Evolutionary conservation across 2,113 vertebrate genomes (phyloP).

Genomic region (Synodontis membranacea): DNA sequence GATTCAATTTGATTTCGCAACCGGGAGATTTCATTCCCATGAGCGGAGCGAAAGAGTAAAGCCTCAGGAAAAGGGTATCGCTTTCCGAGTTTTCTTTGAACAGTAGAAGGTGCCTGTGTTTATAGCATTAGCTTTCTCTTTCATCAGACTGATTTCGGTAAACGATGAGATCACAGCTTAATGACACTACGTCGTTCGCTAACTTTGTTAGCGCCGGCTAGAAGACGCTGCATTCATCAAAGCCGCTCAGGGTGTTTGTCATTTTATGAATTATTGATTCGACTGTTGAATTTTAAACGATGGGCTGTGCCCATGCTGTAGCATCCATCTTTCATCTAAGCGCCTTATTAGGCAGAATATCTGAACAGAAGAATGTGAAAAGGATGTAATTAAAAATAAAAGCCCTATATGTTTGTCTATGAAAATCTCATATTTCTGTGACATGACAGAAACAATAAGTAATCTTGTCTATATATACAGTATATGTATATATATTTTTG

Average conservation of each 20-base stretch:
- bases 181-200: conserved; percentile 19
- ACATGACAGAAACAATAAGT: background rate
- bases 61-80: background rate
- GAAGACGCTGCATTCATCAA: conserved; percentile 43
- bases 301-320: conserved; percentile 15
- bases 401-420: background rate
- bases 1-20: conserved; percentile 5
- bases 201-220: background rate
- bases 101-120: conserved; percentile 22
- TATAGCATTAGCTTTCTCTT: conserved; percentile 25
- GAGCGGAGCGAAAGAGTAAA: background rate
- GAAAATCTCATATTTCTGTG: background rate
- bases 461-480: background rate
- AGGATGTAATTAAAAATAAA: background rate
- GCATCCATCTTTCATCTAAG: conserved; percentile 23
- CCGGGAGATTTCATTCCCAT: conserved; percentile 4
- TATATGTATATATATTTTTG: background rate
- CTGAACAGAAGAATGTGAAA: background rate
- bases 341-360: conserved; percentile 20
- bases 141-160: conserved; percentile 39
- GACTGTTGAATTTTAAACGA: conserved; percentile 50
- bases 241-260: conserved; percentile 34
- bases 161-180: conserved; percentile 26
- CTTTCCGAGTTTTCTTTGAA: background rate
- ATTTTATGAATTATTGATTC: conserved; percentile 50